Evolutionary conservation across 2,888 invertebrate genomes (phyloP).

Genomic region (Cerceris ruficornis): DNA sequence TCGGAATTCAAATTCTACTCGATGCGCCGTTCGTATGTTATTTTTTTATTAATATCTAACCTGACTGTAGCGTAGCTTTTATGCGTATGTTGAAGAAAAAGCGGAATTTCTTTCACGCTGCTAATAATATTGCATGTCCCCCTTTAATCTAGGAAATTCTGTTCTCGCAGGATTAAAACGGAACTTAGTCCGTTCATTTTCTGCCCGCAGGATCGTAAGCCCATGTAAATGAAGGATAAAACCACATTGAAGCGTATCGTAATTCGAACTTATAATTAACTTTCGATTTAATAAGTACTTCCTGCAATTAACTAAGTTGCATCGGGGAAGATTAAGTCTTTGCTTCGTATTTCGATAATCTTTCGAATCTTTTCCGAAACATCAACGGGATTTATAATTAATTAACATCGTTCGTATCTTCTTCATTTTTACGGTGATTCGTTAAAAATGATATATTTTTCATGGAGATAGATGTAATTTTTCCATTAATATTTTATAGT

Average conservation of each 20-base stretch:
- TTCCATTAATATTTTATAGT: too few relatives aligned
- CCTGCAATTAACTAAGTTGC: too few relatives aligned
- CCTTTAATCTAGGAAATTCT: background rate
- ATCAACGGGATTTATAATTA: too few relatives aligned
- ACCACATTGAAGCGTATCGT: background rate
- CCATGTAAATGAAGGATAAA: background rate
- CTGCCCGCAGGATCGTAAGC: background rate
- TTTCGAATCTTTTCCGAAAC: too few relatives aligned
- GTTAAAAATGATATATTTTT: too few relatives aligned
- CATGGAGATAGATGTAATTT: too few relatives aligned
- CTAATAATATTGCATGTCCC: background rate
- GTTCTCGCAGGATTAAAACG: background rate
- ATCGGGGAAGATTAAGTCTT: too few relatives aligned
- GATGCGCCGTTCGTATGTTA: background rate
- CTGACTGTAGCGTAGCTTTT: too few relatives aligned
- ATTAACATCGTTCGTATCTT: too few relatives aligned
- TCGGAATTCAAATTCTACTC: background rate
- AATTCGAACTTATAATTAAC: background rate
- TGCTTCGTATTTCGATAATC: too few relatives aligned
- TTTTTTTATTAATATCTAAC: background rate
- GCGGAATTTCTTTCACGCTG: slow-evolving; percentile 1
- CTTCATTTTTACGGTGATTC: too few relatives aligned
- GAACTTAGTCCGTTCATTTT: background rate
- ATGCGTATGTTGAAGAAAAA: too few relatives aligned
- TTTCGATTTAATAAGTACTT: background rate